Percentiles rank a stretch among this genome's conserved stretches.
phyloP scores from a whole-genome alignment of 2,113 vertebrate genomes.

The Empidonax traillii region DNA sequence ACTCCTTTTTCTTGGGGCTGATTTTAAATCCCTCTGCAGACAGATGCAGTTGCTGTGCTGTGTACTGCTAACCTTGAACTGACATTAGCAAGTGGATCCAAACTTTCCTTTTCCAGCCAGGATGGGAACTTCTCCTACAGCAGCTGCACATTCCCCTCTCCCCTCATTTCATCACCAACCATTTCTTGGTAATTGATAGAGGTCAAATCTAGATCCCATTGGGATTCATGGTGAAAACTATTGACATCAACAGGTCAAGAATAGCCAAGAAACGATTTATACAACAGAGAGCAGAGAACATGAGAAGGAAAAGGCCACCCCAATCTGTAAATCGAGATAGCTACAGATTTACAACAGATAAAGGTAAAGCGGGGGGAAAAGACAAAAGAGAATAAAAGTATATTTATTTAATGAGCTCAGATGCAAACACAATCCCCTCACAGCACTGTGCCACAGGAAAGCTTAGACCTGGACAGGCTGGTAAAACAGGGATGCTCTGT shows the following conservation, averaged over 20 bases:
- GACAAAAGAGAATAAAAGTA: neutral
- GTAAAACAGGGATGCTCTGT: neutral
- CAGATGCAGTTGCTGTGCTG: constrained; percentile 20
- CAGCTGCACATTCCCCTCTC: neutral
- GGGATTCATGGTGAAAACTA: constrained; percentile 12
- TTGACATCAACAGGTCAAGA: constrained; percentile 26
- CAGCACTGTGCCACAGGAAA: neutral
- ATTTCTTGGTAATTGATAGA: neutral
- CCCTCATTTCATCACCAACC: neutral
- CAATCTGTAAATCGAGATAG: neutral
- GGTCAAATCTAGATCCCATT: neutral
- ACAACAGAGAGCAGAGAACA: neutral
- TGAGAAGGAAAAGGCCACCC: neutral
- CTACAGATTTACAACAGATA: neutral
- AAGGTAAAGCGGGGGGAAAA: neutral
- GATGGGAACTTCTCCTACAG: neutral
- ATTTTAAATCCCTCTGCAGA: constrained; percentile 33
- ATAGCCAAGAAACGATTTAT: neutral
- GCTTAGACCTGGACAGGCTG: neutral
- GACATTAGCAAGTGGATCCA: constrained; percentile 18
- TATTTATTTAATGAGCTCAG: neutral
- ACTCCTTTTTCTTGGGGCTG: constrained; percentile 39
- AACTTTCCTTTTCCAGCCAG: neutral
- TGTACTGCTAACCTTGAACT: constrained; percentile 54
- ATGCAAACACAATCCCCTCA: neutral